Evolutionary conservation across 2,888 invertebrate species (phyloP).

Genomic region (Campaea margaritaria): DNA sequence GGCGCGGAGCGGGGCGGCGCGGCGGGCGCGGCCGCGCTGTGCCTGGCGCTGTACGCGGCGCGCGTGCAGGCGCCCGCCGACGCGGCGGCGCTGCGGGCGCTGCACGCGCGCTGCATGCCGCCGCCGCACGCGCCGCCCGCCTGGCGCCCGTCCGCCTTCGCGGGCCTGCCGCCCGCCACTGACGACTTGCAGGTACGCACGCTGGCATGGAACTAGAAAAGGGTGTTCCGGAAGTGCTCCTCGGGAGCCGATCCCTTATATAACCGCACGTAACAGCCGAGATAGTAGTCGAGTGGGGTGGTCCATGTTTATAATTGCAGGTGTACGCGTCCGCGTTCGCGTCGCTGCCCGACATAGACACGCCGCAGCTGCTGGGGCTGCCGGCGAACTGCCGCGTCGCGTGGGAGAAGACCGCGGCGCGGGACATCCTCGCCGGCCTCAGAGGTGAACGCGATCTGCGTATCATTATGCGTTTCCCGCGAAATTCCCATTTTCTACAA

Average conservation of each 20-base stretch:
- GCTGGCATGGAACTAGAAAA: too few species aligned
- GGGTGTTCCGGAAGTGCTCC: too few species aligned
- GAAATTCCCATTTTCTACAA: too few species aligned
- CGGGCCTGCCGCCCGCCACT: conserved; percentile 50
- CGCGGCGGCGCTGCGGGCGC: conserved; percentile 53
- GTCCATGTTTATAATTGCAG: conserved; percentile 64
- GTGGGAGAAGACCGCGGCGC: conserved; percentile 90
- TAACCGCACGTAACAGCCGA: too few species aligned
- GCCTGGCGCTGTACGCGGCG: conserved; percentile 67
- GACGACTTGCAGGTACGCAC: conserved; percentile 53
- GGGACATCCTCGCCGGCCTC: conserved; percentile 81
- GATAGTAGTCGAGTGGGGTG: too few species aligned
- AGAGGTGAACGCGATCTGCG: conserved; percentile 47
- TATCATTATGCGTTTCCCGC: too few species aligned
- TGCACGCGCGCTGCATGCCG: conserved; percentile 65
- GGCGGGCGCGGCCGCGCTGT: conserved; percentile 37
- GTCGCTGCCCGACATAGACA: conserved; percentile 89
- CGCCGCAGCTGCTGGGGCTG: conserved; percentile 91
- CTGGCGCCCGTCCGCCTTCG: conserved; percentile 45
- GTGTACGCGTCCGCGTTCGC: conserved; percentile 88
- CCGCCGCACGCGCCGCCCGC: conserved; percentile 50
- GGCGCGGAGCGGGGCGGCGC: conserved; percentile 46
- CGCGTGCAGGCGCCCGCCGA: conserved; percentile 60
- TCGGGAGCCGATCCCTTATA: too few species aligned
- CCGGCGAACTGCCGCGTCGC: conserved; percentile 95